Evolutionary conservation across 2,797 vertebrate genomes (phyloP), one percentile per base, ranked within the genome.

Genomic region (Lates japonicus): DNA sequence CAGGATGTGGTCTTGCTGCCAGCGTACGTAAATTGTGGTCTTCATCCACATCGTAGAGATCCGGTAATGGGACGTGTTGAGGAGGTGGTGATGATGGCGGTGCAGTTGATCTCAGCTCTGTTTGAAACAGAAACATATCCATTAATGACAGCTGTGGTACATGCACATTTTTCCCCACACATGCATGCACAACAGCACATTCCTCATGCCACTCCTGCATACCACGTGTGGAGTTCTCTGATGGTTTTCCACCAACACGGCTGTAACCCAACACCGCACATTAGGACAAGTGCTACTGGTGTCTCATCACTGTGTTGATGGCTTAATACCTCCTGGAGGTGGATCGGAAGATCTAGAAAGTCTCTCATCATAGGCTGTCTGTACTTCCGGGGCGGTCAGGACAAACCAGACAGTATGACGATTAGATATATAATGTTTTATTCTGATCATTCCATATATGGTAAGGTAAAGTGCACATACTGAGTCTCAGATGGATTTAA

Each of bases 11-110:
- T 99, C 98, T 99, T 99, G 96, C 97, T 98, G 85, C 98, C 98
- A 82, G 99, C 96, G 0, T 99, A 99, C 98, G 92, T 99, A 98
- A 0, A n/a, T n/a, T n/a, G n/a, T 99, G 97, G 94, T 99, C 98
- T 85, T 99, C 98, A 7, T 99, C 98, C 95, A 99, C 98, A 46
- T n/a, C 99, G 96, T 81, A 99, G 94, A n/a, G 93, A 99, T 99
- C 44, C 97, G 95, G 91, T 97, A 99, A 91, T 99, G 97, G 0
- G 97, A 96, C 0, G 97, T 98, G 94, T 99, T 99, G 86, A 99
- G 95, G 87, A 98, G 95, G 94, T 97, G 98, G 94, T 99, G 97
- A 92, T 98, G 98, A 29, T n/a, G n/a, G 97, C 97, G 0, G 97
- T 98, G 76, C 96, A 0, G 97, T 98, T 1, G 97, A 96, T 91